These are phyloP conservation scores for Drosophila melanosoma DNA, from an alignment of 2,888 invertebrate species.

Conservation along the genomic window DNA sequence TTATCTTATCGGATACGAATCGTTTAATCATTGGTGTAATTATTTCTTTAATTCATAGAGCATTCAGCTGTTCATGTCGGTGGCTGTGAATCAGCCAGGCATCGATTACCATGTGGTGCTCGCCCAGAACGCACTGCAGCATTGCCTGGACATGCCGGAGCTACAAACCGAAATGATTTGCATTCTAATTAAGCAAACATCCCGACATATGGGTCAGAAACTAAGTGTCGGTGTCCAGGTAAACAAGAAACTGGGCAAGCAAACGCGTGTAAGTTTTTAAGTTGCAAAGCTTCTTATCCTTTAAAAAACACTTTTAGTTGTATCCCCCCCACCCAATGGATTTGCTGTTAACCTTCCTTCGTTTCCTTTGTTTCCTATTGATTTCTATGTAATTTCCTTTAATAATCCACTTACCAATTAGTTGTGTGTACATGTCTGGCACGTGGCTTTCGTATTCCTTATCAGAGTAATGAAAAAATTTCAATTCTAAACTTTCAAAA, in stretches of 20 bases:
- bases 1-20: no score
- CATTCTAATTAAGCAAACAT: conserved; percentile 96
- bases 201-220: conserved; percentile 92
- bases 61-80: conserved; percentile 97
- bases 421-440: conserved; percentile 30
- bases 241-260: conserved; percentile 88
- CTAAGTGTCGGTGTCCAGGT: conserved; percentile 95
- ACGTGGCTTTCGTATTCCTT: conserved; percentile 5
- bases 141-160: conserved; percentile 95
- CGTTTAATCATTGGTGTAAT: neutral
- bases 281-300: conserved; percentile 57
- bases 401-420: conserved; percentile 39
- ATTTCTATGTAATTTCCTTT: conserved; percentile 25
- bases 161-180: conserved; percentile 97
- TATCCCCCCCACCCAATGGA: neutral
- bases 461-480: conserved; percentile 2
- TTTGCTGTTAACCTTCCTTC: conserved; percentile 35
- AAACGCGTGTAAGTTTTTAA: conserved; percentile 88
- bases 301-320: conserved; percentile 39
- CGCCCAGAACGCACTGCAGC: conserved; percentile 97
- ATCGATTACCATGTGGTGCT: conserved; percentile 99
- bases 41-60: conserved; percentile 87
- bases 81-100: conserved; percentile 97
- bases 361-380: conserved; percentile 24
- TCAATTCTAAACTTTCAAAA: neutral